Percentiles rank a stretch among this genome's conserved stretches.
Evolutionary conservation across 2,797 vertebrate species (phyloP).

Genomic region (Neomorphus geoffroyi): DNA sequence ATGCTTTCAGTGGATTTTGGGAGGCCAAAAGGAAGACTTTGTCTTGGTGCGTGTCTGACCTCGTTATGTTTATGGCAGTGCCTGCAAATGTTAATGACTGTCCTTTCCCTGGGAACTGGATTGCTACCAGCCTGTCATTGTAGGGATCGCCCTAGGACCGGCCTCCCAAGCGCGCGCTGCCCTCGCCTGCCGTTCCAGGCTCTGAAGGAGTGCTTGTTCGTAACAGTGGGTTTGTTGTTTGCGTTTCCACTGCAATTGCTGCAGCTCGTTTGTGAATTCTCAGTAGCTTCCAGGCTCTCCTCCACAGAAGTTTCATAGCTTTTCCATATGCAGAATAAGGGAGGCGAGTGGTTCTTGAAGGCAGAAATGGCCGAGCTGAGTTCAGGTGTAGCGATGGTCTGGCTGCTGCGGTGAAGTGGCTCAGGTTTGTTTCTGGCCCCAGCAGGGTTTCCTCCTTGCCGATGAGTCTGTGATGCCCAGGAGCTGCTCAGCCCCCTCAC

Average conservation of each 20-base stretch:
- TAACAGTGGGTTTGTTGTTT: accelerated
- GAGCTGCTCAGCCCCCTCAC: neutral
- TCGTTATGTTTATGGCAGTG: neutral
- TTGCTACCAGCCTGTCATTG: accelerated
- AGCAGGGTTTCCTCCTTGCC: neutral
- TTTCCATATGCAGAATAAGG: neutral
- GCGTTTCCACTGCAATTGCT: neutral
- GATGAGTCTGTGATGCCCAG: neutral
- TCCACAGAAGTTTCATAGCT: accelerated
- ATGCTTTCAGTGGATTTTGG: neutral
- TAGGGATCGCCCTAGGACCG: neutral
- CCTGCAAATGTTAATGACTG: neutral
- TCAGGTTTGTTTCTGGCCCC: neutral
- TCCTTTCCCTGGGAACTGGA: neutral
- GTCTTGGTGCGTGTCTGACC: neutral
- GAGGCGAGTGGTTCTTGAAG: neutral
- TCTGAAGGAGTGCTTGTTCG: neutral
- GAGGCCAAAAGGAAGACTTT: neutral
- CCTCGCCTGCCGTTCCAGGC: neutral
- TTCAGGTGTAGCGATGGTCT: neutral
- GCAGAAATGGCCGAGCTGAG: accelerated
- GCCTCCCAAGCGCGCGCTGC: neutral
- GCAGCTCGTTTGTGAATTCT: neutral
- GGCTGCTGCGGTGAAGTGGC: neutral
- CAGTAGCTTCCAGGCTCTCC: neutral